Conservation (phyloP, 2,888 invertebrate species). For the Lampropteryx suffumata region DNA sequence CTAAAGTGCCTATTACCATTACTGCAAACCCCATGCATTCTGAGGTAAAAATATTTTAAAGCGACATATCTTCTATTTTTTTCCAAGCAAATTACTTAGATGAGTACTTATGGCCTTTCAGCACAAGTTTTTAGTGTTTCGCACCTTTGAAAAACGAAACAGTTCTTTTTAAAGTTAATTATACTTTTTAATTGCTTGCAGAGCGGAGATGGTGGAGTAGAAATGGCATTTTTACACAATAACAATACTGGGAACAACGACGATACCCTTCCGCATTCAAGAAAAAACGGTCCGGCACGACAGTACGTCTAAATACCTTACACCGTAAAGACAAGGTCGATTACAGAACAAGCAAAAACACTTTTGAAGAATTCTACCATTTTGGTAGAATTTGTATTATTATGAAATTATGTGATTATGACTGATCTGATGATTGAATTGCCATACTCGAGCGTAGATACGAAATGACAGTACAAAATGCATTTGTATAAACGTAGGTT, state of each 20-base stretch:
- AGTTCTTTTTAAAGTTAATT: not conserved
- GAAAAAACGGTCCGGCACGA: conserved; percentile 67
- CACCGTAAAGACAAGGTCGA: conserved; percentile 13
- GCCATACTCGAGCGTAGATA: conserved; percentile 55
- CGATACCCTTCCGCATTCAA: conserved; percentile 64
- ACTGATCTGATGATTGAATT: conserved; percentile 34
- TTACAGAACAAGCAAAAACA: conserved; percentile 1
- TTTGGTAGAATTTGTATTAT: conserved; percentile 40
- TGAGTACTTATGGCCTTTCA: too few relatives aligned
- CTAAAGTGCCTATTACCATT: conserved; percentile 85
- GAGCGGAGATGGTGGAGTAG: conserved; percentile 79
- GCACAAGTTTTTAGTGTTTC: too few relatives aligned
- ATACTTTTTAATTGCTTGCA: conserved; percentile 36
- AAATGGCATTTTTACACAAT: conserved; percentile 88
- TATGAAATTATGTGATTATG: conserved; percentile 50
- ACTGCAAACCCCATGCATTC: conserved; percentile 90
- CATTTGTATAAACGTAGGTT: conserved; percentile 39
- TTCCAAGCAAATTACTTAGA: too few relatives aligned
- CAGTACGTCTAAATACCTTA: conserved; percentile 64
- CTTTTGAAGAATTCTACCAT: conserved; percentile 34
- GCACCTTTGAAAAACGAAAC: too few relatives aligned
- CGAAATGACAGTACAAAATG: conserved; percentile 65
- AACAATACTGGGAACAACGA: conserved; percentile 80
- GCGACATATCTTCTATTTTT: too few relatives aligned
- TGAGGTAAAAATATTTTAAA: conserved; percentile 78